phyloP scores from a whole-genome alignment of 2,888 invertebrate genomes.

The Phyllotreta striolata region DNA sequence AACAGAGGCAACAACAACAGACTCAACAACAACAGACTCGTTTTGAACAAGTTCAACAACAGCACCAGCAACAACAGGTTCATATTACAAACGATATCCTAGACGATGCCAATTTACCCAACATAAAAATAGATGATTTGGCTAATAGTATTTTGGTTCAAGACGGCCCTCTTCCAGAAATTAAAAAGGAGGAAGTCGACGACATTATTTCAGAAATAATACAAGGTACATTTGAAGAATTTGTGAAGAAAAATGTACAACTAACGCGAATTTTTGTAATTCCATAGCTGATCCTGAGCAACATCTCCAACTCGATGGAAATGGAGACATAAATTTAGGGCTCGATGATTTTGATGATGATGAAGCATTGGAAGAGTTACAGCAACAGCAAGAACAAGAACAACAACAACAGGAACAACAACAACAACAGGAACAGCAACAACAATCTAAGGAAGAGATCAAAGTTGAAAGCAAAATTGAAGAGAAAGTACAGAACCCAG shows the following conservation, averaged over 20 bases:
- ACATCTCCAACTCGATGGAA: slow-evolving; percentile 57
- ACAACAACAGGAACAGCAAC: slow-evolving; percentile 18
- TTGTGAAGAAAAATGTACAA: background rate
- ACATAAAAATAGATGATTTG: slow-evolving; percentile 60
- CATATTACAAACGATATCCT: slow-evolving; percentile 48
- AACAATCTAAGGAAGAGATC: slow-evolving; percentile 11
- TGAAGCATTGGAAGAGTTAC: slow-evolving; percentile 41
- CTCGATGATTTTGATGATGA: slow-evolving; percentile 57
- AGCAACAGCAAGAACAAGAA: slow-evolving; percentile 38
- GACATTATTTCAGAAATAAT: slow-evolving; percentile 65
- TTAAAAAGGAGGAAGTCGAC: slow-evolving; percentile 66
- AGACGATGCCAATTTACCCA: slow-evolving; percentile 55
- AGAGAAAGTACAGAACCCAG: slow-evolving; percentile 28
- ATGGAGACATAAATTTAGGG: slow-evolving; percentile 59
- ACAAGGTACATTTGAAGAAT: background rate
- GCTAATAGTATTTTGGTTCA: slow-evolving; percentile 61
- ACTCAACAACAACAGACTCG: slow-evolving; percentile 37
- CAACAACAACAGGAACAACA: slow-evolving; percentile 34
- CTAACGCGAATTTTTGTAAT: background rate
- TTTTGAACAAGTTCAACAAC: slow-evolving; percentile 13
- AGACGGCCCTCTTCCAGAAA: slow-evolving; percentile 63
- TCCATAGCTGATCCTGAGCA: slow-evolving; percentile 57
- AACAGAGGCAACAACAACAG: slow-evolving; percentile 35
- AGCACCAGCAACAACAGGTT: slow-evolving; percentile 34
- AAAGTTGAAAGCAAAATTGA: slow-evolving; percentile 40